phyloP scores from a whole-genome alignment of 2,797 vertebrate genomes.

The Mycteria americana region DNA sequence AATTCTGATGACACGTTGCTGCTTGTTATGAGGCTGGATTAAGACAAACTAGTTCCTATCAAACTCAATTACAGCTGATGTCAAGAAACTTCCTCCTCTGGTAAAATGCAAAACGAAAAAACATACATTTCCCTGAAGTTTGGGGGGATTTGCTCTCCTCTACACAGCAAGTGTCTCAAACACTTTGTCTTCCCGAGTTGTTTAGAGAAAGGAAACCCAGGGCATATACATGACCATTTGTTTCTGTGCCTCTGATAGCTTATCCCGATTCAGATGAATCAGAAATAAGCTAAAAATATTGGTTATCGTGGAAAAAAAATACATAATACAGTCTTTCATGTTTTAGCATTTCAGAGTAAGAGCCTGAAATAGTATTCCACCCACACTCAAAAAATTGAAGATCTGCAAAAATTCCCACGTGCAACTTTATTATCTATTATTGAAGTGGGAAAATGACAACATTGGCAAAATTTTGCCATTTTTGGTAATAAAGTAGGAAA shows the following conservation, averaged over 20 bases:
- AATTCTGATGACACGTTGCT: too few relatives aligned
- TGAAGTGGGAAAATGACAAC: conserved; percentile 59
- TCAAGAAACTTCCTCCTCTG: not conserved
- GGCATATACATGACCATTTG: not conserved
- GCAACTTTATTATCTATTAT: conserved; percentile 63
- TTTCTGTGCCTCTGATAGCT: not conserved
- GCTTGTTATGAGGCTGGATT: too few relatives aligned
- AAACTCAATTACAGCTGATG: not conserved
- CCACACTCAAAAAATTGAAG: conserved; percentile 52
- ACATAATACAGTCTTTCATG: conserved; percentile 43
- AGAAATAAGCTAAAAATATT: conserved; percentile 62
- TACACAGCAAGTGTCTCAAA: not conserved
- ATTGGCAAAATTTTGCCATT: conserved; percentile 63
- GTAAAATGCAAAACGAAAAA: not conserved
- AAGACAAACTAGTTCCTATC: not conserved
- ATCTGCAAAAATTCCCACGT: conserved; percentile 51
- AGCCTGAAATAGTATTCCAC: conserved; percentile 59
- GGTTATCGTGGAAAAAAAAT: not conserved
- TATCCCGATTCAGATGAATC: conserved; percentile 35
- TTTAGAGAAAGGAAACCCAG: not conserved
- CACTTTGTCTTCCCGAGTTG: not conserved
- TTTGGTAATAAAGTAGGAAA: conserved; percentile 64
- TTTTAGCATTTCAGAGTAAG: conserved; percentile 57
- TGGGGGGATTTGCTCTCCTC: not conserved
- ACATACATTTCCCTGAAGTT: not conserved